These are phyloP conservation scores for Kradibia gibbosae DNA, from an alignment of 1,140 invertebrate species.

Conservation along the genomic window DNA sequence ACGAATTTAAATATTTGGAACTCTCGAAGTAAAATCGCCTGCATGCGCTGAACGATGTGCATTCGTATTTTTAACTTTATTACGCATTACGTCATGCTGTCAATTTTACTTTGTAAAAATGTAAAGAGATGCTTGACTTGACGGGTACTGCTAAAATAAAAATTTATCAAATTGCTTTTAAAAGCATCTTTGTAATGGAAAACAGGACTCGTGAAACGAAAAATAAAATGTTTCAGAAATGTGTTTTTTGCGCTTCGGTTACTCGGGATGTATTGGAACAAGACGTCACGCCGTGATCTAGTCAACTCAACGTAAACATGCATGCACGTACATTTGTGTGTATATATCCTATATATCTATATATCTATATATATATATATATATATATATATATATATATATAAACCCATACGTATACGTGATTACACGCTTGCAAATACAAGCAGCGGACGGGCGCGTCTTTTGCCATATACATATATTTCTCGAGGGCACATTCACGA, in stretches of 20 bases:
- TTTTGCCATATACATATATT: slow-evolving; percentile 53
- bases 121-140: background rate
- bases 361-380: background rate
- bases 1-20: too few species aligned
- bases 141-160: background rate
- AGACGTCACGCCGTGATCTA: slow-evolving; percentile 46
- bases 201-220: background rate
- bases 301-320: background rate
- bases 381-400: too few species aligned
- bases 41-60: too few species aligned
- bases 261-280: background rate
- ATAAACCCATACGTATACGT: too few species aligned
- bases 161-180: background rate
- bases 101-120: background rate
- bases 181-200: slow-evolving; percentile 2
- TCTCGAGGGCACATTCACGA: slow-evolving; percentile 57
- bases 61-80: too few species aligned
- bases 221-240: slow-evolving; percentile 13
- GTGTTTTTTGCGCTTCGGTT: background rate
- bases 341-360: too few species aligned
- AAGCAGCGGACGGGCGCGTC: slow-evolving; percentile 10
- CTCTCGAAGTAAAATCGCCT: too few species aligned
- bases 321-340: background rate
- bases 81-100: background rate
- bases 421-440: background rate